These are phyloP conservation scores for Sternarchorhynchus goeldii DNA, from an alignment of 2,797 vertebrate species.

Conservation along the genomic window DNA sequence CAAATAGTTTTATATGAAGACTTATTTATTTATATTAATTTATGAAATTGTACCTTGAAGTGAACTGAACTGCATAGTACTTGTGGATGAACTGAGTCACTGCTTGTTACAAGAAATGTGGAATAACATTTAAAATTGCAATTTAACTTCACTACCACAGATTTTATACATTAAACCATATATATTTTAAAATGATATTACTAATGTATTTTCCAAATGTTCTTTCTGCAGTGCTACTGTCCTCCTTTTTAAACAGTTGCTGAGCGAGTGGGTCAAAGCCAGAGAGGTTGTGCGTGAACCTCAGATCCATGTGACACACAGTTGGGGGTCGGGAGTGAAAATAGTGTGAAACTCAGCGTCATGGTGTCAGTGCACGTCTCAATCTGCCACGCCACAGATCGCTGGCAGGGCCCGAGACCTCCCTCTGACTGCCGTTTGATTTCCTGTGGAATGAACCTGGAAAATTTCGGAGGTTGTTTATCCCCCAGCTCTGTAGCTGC, in stretches of 20 bases:
- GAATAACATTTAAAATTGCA: too few relatives aligned
- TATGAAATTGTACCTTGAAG: too few relatives aligned
- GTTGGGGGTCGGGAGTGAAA: constrained; percentile 31
- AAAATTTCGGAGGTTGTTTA: constrained; percentile 54
- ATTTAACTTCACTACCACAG: too few relatives aligned
- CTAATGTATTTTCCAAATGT: neutral
- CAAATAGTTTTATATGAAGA: too few relatives aligned
- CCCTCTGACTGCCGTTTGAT: constrained; percentile 45
- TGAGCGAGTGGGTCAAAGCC: constrained; percentile 3
- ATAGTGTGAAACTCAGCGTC: constrained; percentile 49
- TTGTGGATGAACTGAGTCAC: too few relatives aligned
- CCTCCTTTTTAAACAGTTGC: neutral
- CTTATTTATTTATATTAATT: too few relatives aligned
- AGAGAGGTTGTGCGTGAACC: constrained; percentile 12
- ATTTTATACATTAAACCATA: too few relatives aligned
- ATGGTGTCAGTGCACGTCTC: constrained; percentile 32
- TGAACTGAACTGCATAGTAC: too few relatives aligned
- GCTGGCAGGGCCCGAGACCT: constrained; percentile 32
- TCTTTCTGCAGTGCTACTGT: neutral
- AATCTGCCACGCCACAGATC: constrained; percentile 45
- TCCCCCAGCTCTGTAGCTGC: constrained; percentile 41
- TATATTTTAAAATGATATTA: too few relatives aligned
- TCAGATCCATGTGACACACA: constrained; percentile 20
- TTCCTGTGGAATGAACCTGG: constrained; percentile 41
- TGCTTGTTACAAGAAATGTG: too few relatives aligned